Percentiles rank a stretch among this genome's conserved stretches.
Evolutionary conservation across 2,888 invertebrate species (phyloP).

Genomic region (Andrena chrysosceles): DNA sequence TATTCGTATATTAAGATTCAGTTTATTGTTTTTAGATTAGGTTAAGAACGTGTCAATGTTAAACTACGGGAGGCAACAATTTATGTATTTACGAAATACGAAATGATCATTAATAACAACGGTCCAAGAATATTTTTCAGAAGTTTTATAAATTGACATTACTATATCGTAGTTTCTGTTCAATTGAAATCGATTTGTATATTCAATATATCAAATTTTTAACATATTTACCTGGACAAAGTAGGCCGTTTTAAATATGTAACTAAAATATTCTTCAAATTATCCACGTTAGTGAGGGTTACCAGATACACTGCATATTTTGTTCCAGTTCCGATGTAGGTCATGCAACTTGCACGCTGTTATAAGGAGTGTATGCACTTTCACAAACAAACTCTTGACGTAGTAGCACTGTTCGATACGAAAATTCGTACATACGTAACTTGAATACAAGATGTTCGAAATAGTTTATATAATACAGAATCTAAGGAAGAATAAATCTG

Average conservation of each 20-base stretch:
- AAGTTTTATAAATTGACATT: not conserved
- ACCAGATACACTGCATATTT: not conserved
- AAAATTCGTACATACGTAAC: not conserved
- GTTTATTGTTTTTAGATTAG: too few relatives aligned
- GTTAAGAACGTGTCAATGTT: too few relatives aligned
- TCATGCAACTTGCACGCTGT: conserved; percentile 14
- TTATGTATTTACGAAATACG: too few relatives aligned
- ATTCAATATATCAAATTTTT: not conserved
- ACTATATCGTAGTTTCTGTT: not conserved
- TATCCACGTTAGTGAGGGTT: not conserved
- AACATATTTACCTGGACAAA: not conserved
- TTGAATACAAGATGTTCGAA: not conserved
- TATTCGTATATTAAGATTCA: too few relatives aligned
- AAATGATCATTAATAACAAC: too few relatives aligned
- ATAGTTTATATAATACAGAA: not conserved
- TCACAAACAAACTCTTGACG: not conserved
- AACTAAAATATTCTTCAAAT: not conserved
- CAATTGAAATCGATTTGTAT: not conserved
- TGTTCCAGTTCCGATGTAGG: not conserved
- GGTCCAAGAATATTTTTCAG: too few relatives aligned
- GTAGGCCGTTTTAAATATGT: not conserved
- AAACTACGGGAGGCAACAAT: too few relatives aligned
- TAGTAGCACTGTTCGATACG: not conserved
- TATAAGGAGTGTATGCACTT: not conserved
- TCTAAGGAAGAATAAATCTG: too few relatives aligned